Evolutionary conservation across 2,888 invertebrate species (phyloP).

Genomic region (Ophonus ardosiacus): DNA sequence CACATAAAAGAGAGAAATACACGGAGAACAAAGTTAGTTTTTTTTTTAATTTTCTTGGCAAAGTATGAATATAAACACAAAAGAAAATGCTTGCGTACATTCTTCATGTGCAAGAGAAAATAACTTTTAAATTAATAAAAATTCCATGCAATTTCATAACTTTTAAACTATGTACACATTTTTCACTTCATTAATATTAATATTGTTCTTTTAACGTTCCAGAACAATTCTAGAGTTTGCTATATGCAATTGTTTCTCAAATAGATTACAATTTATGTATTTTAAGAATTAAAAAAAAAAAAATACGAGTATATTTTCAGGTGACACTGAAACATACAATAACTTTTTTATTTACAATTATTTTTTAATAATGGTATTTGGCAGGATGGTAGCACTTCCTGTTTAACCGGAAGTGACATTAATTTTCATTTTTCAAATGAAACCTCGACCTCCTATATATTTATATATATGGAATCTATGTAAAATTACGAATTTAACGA

Average conservation of each 20-base stretch:
- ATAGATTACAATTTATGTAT: no score
- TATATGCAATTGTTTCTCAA: background rate
- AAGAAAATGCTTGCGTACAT: background rate
- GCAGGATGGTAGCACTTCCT: no score
- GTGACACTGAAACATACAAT: no score
- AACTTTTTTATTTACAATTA: no score
- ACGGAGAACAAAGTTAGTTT: background rate
- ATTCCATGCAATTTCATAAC: slow-evolving; percentile 35
- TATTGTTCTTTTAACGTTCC: background rate
- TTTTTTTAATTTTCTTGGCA: background rate
- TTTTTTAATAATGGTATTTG: no score
- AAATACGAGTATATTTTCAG: no score
- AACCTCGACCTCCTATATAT: no score
- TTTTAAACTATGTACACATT: background rate
- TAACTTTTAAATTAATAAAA: slow-evolving; percentile 30
- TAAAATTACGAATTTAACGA: no score
- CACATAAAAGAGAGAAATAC: background rate
- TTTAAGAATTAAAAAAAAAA: no score
- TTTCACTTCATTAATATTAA: slow-evolving; percentile 36
- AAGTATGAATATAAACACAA: background rate
- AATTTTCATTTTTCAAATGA: no score
- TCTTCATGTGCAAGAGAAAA: slow-evolving; percentile 5
- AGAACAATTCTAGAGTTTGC: background rate
- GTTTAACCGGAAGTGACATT: no score
- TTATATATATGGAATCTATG: no score